These are phyloP conservation scores for Scolopax rusticola DNA, from an alignment of 2,797 vertebrate genomes.

Conservation along the genomic window DNA sequence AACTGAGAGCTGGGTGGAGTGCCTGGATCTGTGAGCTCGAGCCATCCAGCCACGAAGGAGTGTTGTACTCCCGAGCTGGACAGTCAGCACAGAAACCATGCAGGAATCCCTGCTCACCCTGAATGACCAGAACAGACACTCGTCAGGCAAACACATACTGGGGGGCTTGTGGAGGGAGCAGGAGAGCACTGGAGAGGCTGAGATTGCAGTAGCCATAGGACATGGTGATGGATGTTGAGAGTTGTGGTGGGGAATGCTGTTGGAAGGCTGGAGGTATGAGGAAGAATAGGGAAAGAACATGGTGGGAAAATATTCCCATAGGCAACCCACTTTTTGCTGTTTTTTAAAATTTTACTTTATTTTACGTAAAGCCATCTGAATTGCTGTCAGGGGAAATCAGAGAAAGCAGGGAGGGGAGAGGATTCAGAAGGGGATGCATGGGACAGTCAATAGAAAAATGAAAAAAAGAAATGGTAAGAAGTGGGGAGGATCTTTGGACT, in stretches of 20 bases:
- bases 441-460: not conserved
- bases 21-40: not conserved
- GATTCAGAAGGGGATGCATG: rapidly evolving
- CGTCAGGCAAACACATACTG: rapidly evolving
- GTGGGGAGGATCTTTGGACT: not conserved
- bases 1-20: not conserved
- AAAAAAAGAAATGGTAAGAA: not conserved
- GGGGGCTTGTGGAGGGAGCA: not conserved
- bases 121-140: not conserved
- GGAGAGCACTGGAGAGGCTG: not conserved
- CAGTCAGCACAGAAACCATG: not conserved
- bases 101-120: rapidly evolving
- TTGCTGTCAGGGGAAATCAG: not conserved
- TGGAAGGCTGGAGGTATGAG: not conserved
- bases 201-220: not conserved
- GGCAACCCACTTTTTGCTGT: not conserved
- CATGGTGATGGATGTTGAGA: not conserved
- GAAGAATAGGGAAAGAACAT: not conserved
- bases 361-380: not conserved
- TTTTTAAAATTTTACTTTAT: not conserved
- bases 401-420: not conserved
- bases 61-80: rapidly evolving
- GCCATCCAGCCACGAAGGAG: not conserved
- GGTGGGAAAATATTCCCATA: not conserved
- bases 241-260: not conserved